Conservation (phyloP, 2,888 invertebrate genomes). For the Slavum lentiscoides region DNA sequence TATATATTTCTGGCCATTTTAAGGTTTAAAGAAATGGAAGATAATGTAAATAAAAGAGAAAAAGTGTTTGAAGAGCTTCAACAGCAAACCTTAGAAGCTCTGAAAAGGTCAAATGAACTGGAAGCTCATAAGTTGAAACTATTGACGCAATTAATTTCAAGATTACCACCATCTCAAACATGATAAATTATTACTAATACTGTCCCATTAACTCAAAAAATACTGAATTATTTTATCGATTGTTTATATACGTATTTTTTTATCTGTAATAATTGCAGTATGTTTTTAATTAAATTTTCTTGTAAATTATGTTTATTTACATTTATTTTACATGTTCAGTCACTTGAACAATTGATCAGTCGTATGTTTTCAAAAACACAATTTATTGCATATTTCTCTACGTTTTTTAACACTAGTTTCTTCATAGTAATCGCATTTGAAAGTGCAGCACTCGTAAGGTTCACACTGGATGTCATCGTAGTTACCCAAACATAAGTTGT, state of each 20-base stretch:
- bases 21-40: slow-evolving; percentile 35
- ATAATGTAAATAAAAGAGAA: neutral
- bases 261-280: neutral
- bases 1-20: neutral
- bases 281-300: neutral
- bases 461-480: slow-evolving; percentile 23
- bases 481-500: slow-evolving; percentile 39
- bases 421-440: slow-evolving; percentile 43
- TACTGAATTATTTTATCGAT: neutral
- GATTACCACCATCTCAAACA: slow-evolving; percentile 12
- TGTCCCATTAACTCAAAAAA: too few relatives aligned
- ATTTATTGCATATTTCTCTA: slow-evolving; percentile 5
- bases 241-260: neutral
- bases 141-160: slow-evolving; percentile 24
- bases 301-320: too few relatives aligned
- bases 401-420: slow-evolving; percentile 35
- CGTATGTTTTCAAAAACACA: neutral
- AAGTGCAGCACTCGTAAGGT: slow-evolving; percentile 31
- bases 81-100: slow-evolving; percentile 29
- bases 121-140: slow-evolving; percentile 30
- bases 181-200: neutral
- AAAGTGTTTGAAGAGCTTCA: slow-evolving; percentile 30
- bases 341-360: too few relatives aligned
- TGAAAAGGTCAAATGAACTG: slow-evolving; percentile 41
- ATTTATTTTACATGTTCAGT: too few relatives aligned